Conservation (phyloP, 1,140 invertebrate species). For the Leptopilina boulardi region DNA sequence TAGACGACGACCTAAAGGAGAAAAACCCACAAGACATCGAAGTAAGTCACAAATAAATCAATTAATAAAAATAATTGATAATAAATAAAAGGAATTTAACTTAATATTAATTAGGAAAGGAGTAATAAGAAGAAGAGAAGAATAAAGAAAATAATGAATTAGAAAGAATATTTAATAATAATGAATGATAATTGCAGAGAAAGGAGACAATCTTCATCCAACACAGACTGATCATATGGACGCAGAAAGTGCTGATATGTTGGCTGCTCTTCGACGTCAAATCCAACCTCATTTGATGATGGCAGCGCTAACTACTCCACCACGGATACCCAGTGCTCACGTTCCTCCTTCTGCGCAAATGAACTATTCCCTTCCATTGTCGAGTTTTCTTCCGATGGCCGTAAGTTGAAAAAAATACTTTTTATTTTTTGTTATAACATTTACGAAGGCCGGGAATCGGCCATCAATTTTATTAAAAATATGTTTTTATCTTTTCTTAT, state of each 20-base stretch:
- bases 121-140: too few species aligned
- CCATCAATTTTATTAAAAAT: not conserved
- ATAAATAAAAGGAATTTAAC: not conserved
- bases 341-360: conserved; percentile 61
- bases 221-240: conserved; percentile 70
- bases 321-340: conserved; percentile 61
- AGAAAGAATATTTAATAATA: not conserved
- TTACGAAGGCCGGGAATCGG: too few species aligned
- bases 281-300: conserved; percentile 81
- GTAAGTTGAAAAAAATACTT: conserved; percentile 66
- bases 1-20: conserved; percentile 90
- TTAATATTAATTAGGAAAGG: too few species aligned
- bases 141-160: conserved; percentile 27
- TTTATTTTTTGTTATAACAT: too few species aligned
- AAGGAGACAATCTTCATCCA: conserved; percentile 64
- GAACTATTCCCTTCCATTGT: conserved; percentile 68
- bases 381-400: conserved; percentile 69
- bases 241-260: conserved; percentile 78
- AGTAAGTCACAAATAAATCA: conserved; percentile 58
- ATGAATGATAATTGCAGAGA: conserved; percentile 57
- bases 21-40: conserved; percentile 73
- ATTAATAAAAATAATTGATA: conserved; percentile 14
- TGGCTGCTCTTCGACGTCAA: conserved; percentile 79
- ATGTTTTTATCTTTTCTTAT: too few species aligned
- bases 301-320: conserved; percentile 73